phyloP scores from a whole-genome alignment of 2,113 vertebrate species.

The Xiphophorus maculatus region DNA sequence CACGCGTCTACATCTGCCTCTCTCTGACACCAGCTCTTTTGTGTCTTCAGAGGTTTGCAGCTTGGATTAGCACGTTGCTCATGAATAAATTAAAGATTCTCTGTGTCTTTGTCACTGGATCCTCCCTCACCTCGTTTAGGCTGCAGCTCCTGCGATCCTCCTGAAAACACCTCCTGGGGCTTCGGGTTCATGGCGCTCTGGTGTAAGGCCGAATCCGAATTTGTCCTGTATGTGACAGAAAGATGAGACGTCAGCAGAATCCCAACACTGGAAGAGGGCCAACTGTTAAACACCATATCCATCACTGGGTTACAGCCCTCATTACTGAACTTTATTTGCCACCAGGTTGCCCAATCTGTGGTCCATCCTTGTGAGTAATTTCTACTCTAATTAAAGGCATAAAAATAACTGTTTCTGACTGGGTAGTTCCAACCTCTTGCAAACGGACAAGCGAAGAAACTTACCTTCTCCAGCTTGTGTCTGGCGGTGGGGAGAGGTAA shows the following conservation, averaged over 20 bases:
- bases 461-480: conserved; percentile 98
- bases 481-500: conserved; percentile 95
- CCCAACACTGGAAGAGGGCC: neutral
- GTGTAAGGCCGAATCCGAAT: conserved; percentile 97
- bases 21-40: conserved; percentile 29
- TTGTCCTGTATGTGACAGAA: conserved; percentile 84
- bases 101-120: conserved; percentile 39
- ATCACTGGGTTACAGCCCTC: neutral
- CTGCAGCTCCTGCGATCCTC: conserved; percentile 91
- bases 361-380: neutral
- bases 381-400: neutral
- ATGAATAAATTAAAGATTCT: conserved; percentile 55
- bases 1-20: conserved; percentile 13
- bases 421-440: conserved; percentile 9
- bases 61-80: conserved; percentile 20
- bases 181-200: conserved; percentile 94
- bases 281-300: conserved; percentile 4
- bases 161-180: conserved; percentile 88
- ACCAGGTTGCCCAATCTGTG: neutral
- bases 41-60: conserved; percentile 26
- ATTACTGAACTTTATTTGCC: conserved; percentile 1
- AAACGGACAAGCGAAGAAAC: conserved; percentile 45
- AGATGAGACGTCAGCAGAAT: conserved; percentile 47
- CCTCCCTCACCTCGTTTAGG: conserved; percentile 89
- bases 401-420: neutral